A percentile compares a stretch with the other conserved stretches of the same genome.
These are phyloP conservation scores for Leptarthrus brevirostris DNA, from an alignment of 2,888 invertebrate species.

Conservation along the genomic window DNA sequence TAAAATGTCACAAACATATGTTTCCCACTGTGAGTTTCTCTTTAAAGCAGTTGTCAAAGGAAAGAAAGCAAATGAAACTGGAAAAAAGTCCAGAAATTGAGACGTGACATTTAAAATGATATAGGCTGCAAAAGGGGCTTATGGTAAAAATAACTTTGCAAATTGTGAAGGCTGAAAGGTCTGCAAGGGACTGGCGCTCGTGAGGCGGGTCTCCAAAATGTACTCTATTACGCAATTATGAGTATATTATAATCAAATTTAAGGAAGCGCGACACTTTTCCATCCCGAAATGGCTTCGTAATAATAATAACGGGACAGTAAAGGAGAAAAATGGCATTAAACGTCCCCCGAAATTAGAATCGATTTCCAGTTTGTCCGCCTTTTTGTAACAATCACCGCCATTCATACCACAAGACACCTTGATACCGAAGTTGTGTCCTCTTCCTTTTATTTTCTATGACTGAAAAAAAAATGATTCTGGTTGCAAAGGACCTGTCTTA, in stretches of 20 bases:
- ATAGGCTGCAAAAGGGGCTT: neutral
- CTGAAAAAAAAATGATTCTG: neutral
- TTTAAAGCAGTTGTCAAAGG: constrained; percentile 23
- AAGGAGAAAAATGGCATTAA: constrained; percentile 40
- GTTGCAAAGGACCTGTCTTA: neutral
- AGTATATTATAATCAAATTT: constrained; percentile 49
- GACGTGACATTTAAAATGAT: constrained; percentile 37
- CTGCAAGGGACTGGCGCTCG: neutral
- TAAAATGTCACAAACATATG: constrained; percentile 30
- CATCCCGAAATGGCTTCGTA: constrained; percentile 19
- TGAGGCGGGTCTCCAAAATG: neutral
- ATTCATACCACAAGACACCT: constrained; percentile 21
- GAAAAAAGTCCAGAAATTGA: constrained; percentile 23
- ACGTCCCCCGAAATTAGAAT: constrained; percentile 45
- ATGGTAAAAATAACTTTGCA: neutral
- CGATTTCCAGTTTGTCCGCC: constrained; percentile 38
- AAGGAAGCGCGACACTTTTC: constrained; percentile 15
- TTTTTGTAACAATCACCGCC: constrained; percentile 33
- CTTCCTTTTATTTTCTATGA: neutral
- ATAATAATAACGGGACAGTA: constrained; percentile 27
- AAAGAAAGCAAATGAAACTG: constrained; percentile 28
- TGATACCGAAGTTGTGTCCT: neutral
- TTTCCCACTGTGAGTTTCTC: constrained; percentile 25
- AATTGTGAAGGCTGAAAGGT: neutral
- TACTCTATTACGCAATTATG: constrained; percentile 48